Evolutionary conservation across 2,797 vertebrate genomes (phyloP), one percentile per base, ranked within the genome.

Genomic region (Channa striata): DNA sequence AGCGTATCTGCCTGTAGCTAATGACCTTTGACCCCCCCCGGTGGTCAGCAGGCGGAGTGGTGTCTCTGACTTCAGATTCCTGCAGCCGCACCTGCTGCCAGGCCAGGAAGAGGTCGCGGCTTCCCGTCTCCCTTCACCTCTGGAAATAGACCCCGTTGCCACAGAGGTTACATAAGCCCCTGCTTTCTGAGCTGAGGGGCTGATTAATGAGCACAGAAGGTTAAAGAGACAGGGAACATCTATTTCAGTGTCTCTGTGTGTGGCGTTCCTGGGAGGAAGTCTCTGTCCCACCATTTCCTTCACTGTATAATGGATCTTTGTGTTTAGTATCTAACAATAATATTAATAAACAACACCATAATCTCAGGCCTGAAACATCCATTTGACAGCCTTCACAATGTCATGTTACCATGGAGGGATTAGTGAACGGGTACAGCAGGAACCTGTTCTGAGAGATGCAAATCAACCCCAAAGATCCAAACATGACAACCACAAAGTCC

Each of bases 91-190:
- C 88, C 88, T 89, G 90, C 86, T 65, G 23, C 70, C 4, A 48
- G 66, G 66, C 69, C 19, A 2, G 51, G 25, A 56, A 8, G 49
- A 64, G 83, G 78, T 81, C 80, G 20, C 73, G 25, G 60, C 72
- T 74, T 62, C 34, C 54, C 16, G 66, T 81, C 68, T 83, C 68
- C 78, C 49, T 87, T 77, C 80, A 60, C 76, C 82, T 65, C 89
- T 89, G 87, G 60, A 90, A 91, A 91, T 92, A 92, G 91, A 88
- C 59, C 68, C 57, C 72, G 80, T 78, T 75, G 71, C 67, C 70
- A 47, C 68, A 81, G 42, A 42, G 30, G 71, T 91, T 89, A 76
- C 60, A 67, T 81, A 87, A 90, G 79, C 13, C 5, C 7, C 58
- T 42, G 61, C 63, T 85, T 85, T 74, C 78, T 85, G 25, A 4